phyloP scores from a whole-genome alignment of 2,888 invertebrate genomes.

The Pogonocherus hispidulus region DNA sequence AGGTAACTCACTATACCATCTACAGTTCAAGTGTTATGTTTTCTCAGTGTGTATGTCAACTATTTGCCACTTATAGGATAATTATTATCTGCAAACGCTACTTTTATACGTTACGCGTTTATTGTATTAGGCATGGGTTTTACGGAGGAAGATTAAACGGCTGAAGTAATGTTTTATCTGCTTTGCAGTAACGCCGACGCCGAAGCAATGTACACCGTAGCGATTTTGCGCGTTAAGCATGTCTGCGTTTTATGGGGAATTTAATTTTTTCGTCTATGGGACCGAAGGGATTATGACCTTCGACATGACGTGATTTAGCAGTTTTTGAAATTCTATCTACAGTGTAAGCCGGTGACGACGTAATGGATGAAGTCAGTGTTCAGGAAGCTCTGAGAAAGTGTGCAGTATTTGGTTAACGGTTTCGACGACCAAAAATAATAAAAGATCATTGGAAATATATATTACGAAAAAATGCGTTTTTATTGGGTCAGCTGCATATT shows the following conservation, averaged over 20 bases:
- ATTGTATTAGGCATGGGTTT: conserved; percentile 16
- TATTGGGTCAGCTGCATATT: no score
- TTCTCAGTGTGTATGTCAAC: not conserved
- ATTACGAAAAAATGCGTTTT: no score
- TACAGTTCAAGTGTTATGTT: no score
- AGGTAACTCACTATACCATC: no score
- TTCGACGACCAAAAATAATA: no score
- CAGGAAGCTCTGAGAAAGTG: no score
- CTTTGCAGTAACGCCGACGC: conserved; percentile 18
- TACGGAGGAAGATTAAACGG: conserved; percentile 22
- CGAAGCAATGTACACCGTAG: not conserved
- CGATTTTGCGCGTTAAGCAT: conserved; percentile 22
- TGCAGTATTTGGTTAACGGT: no score
- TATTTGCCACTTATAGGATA: not conserved
- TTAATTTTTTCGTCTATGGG: conserved; percentile 3
- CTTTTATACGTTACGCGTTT: conserved; percentile 29
- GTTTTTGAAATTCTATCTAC: not conserved
- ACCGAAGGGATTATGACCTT: not conserved
- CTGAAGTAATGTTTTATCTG: conserved; percentile 18
- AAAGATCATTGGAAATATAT: no score
- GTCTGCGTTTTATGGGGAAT: conserved; percentile 22
- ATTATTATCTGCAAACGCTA: conserved; percentile 25
- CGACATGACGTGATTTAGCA: not conserved
- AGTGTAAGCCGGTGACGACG: no score
- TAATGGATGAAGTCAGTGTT: no score